Conservation (phyloP, 1,140 invertebrate species). For the Ectropis grisescens region DNA sequence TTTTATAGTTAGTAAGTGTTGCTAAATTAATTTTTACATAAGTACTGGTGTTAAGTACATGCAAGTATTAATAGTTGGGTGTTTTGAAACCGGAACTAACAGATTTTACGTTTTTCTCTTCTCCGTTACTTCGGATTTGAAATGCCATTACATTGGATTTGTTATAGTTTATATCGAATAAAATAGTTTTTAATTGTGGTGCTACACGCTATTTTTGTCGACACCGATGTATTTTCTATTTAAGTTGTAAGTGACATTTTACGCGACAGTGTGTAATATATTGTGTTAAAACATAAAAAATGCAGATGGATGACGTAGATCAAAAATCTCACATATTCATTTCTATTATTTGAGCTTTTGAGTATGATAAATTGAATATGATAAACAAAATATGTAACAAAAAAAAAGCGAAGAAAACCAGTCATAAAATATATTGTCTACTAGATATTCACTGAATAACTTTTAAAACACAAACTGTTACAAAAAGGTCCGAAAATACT, state of each 20-base stretch:
- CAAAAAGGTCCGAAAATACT: no score
- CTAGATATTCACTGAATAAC: no score
- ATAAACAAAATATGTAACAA: no score
- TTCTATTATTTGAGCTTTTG: no score
- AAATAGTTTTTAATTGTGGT: conserved; percentile 49
- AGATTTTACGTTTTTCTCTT: no score
- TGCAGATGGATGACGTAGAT: no score
- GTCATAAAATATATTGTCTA: no score
- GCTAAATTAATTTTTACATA: conserved; percentile 40
- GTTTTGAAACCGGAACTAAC: no score
- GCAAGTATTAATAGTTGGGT: conserved; percentile 43
- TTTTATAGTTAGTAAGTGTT: conserved; percentile 64
- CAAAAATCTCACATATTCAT: no score
- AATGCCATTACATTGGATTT: conserved; percentile 26
- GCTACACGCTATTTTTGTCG: conserved; percentile 39
- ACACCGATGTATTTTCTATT: conserved; percentile 48
- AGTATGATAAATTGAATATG: no score
- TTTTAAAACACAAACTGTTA: no score
- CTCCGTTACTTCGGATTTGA: conserved; percentile 14
- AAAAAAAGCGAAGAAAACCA: no score
- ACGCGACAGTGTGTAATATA: conserved; percentile 23
- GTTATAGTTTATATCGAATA: conserved; percentile 30
- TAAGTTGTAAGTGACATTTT: conserved; percentile 35
- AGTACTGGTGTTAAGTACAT: conserved; percentile 26
- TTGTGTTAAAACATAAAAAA: neutral